Conservation (phyloP, 2,797 vertebrate species). For the Tachyglossus aculeatus region DNA sequence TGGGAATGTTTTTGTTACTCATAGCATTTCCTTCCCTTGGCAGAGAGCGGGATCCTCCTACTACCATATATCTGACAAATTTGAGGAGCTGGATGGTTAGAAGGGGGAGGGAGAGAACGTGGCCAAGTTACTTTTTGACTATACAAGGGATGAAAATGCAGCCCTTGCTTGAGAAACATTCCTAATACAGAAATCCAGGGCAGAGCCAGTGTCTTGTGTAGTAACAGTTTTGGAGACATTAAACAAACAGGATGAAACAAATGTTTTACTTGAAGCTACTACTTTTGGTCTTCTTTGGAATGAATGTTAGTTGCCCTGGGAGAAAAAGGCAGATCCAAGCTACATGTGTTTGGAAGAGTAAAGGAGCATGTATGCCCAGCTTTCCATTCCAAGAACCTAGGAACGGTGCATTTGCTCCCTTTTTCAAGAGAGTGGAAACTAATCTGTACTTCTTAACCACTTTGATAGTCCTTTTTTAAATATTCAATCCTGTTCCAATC, state of each 20-base stretch:
- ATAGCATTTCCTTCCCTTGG: not conserved
- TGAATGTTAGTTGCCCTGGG: not conserved
- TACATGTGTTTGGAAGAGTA: not conserved
- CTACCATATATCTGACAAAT: not conserved
- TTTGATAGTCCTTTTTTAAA: too few species aligned
- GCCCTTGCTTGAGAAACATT: conserved; percentile 10
- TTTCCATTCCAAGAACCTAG: too few species aligned
- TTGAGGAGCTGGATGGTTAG: not conserved
- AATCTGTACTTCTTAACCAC: too few species aligned
- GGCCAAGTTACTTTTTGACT: conserved; percentile 12
- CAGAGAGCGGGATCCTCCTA: not conserved
- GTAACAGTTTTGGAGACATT: not conserved
- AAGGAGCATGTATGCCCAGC: too few species aligned
- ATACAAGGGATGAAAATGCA: conserved; percentile 12
- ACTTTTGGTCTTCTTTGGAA: rapidly evolving
- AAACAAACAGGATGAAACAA: conserved; percentile 9
- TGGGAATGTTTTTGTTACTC: conserved; percentile 8
- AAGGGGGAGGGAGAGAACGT: conserved; percentile 12
- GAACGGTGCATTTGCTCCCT: too few species aligned
- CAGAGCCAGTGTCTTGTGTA: not conserved
- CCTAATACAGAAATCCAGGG: conserved; percentile 1
- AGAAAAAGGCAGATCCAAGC: not conserved
- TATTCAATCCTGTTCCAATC: not conserved
- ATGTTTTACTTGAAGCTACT: not conserved
- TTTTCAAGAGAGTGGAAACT: too few species aligned